phyloP scores from a whole-genome alignment of 2,888 invertebrate genomes.

The Rosalia funebris region DNA sequence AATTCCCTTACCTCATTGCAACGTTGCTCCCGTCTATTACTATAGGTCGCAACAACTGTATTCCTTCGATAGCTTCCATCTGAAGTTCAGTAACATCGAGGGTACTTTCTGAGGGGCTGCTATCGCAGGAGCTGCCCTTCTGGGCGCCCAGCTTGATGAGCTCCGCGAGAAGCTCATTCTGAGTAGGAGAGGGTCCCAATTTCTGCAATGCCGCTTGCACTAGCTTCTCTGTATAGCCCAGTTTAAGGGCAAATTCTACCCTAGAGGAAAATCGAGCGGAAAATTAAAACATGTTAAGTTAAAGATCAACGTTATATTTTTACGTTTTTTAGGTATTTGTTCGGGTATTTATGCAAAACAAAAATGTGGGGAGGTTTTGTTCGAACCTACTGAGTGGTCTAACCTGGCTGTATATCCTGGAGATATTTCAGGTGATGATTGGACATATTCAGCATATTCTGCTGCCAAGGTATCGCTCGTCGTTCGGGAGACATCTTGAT shows the following conservation, averaged over 20 bases:
- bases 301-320: no score
- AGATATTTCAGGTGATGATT: constrained; percentile 61
- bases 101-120: constrained; percentile 58
- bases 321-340: no score
- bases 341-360: no score
- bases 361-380: no score
- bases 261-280: constrained; percentile 57
- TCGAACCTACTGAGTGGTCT: constrained; percentile 1
- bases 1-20: constrained; percentile 79
- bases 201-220: constrained; percentile 85
- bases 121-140: constrained; percentile 58
- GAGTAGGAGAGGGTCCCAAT: constrained; percentile 84
- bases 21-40: constrained; percentile 96
- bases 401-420: constrained; percentile 62
- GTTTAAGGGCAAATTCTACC: constrained; percentile 90
- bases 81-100: constrained; percentile 53
- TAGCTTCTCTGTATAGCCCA: constrained; percentile 90
- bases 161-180: constrained; percentile 89
- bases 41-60: constrained; percentile 71
- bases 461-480: constrained; percentile 86
- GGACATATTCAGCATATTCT: constrained; percentile 86
- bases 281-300: no score
- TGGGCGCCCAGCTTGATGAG: constrained; percentile 82
- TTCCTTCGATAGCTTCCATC: constrained; percentile 37
- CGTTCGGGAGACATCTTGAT: constrained; percentile 83